Evolutionary conservation across 2,888 invertebrate genomes (phyloP), one percentile per base, ranked within the genome.

Genomic region (Nebria brevicollis): DNA sequence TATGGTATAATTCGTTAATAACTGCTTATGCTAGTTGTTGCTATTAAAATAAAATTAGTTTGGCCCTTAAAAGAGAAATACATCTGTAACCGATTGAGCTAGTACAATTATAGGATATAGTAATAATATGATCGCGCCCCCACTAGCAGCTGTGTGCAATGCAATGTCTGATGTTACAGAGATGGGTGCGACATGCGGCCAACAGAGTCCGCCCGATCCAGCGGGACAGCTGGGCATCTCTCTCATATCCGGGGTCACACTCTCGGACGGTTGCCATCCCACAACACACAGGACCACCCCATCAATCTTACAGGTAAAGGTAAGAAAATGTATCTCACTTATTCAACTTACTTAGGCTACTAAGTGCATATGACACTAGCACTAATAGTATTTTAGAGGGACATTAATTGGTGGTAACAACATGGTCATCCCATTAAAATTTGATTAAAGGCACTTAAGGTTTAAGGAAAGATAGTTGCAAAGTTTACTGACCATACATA

Each of bases 161-260:
- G 81, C 80, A 82, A 64, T 82, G 82, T 82, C 82, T 74, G 82
- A 43, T 80, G 74, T 86, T 87, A 87, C 87, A 89, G 89, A 86
- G 89, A 89, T 88, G 89, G 89, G 85, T 89, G 89, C 85, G 89
- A 89, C 85, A 89, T 88, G 87, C 88, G 89, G 84, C 86, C 88
- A 70, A 84, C 87, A 75, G 89, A 89, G 82, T 86, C 86, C 76
- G 86, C 87, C 83, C 89, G 89, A 84, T 89, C 88, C 82, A 89
- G 89, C 88, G 90, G 88, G 88, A 85, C 86, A 89, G 83, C 85
- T 85, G 89, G 91, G 91, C 89, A 86, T 89, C 90, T 86, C 93
- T 92, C 90, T 84, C 85, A 85, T 93, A 92, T 87, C 90, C 92
- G 84, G 93, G 93, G 90, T 85, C 94, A 93, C 91, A 94, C 93